These are phyloP conservation scores for Trochalopteron elliotii DNA, from an alignment of 2,113 vertebrate genomes.

Conservation along the genomic window DNA sequence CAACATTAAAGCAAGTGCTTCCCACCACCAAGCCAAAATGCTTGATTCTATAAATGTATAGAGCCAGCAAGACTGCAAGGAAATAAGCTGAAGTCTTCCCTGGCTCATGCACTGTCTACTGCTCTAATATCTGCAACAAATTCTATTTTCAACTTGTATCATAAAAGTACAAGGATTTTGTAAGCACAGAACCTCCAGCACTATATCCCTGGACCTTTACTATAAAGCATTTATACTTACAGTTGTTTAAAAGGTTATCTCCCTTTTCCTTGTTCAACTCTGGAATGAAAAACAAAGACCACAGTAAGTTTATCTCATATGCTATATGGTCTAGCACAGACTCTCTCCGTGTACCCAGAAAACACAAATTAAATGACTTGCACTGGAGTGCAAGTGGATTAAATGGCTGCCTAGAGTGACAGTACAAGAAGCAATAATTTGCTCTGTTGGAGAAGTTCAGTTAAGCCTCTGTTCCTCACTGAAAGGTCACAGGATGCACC, in stretches of 20 bases:
- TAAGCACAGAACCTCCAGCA: background rate
- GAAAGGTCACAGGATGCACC: background rate
- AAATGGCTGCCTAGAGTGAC: background rate
- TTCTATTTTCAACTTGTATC: background rate
- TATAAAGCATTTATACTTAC: slow-evolving; percentile 61
- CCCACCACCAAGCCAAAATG: background rate
- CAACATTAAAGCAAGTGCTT: background rate
- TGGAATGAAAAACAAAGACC: slow-evolving; percentile 52
- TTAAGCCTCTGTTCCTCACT: background rate
- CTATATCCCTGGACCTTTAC: background rate
- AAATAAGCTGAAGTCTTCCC: background rate
- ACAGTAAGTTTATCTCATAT: background rate
- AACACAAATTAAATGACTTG: background rate
- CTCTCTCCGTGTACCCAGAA: background rate
- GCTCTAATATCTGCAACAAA: background rate
- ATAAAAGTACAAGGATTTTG: background rate
- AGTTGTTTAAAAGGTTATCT: slow-evolving; percentile 71
- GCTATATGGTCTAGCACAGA: background rate
- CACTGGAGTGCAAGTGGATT: background rate
- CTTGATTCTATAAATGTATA: background rate
- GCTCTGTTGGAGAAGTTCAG: background rate
- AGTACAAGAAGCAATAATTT: background rate
- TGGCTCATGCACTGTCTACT: background rate
- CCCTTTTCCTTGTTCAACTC: slow-evolving; percentile 64
- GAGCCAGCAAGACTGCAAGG: background rate